Evolutionary conservation across 2,113 vertebrate genomes (phyloP).

Genomic region (Stigmatopora nigra): DNA sequence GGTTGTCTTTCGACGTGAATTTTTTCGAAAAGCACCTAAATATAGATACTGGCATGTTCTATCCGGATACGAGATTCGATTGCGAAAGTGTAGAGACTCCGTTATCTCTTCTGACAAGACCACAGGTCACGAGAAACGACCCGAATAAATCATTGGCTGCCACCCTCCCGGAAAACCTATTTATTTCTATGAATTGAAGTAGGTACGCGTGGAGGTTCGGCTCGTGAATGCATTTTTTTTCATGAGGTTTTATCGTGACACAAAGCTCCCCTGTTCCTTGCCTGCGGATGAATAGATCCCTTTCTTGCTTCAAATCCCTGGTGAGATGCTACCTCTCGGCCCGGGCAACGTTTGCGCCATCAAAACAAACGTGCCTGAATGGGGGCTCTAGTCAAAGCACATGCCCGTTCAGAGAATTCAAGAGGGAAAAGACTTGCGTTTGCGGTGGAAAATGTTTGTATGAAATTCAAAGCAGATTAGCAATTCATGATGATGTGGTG

Average conservation of each 20-base stretch:
- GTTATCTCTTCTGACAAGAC: too few species aligned
- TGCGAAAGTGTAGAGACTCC: too few species aligned
- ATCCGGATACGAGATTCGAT: too few species aligned
- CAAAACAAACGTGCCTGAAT: conserved; percentile 1
- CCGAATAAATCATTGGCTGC: too few species aligned
- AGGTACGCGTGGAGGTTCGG: not conserved
- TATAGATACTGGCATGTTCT: too few species aligned
- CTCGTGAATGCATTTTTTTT: not conserved
- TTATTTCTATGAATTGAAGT: too few species aligned
- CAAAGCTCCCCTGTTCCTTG: conserved; percentile 45
- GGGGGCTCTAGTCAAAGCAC: not conserved
- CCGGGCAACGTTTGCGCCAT: conserved; percentile 24
- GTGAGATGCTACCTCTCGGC: conserved; percentile 28
- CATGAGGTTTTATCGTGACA: conserved; percentile 6
- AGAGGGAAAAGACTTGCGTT: too few species aligned
- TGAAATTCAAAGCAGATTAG: too few species aligned
- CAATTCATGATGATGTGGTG: too few species aligned
- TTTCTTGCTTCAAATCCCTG: conserved; percentile 41
- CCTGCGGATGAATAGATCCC: conserved; percentile 46
- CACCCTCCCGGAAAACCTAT: too few species aligned
- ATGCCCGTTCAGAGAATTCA: not conserved
- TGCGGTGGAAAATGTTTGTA: too few species aligned
- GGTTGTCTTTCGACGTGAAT: not conserved
- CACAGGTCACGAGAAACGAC: too few species aligned
- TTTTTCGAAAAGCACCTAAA: not conserved